Conservation (phyloP, 2,113 vertebrate species). For the Serinus canaria region DNA sequence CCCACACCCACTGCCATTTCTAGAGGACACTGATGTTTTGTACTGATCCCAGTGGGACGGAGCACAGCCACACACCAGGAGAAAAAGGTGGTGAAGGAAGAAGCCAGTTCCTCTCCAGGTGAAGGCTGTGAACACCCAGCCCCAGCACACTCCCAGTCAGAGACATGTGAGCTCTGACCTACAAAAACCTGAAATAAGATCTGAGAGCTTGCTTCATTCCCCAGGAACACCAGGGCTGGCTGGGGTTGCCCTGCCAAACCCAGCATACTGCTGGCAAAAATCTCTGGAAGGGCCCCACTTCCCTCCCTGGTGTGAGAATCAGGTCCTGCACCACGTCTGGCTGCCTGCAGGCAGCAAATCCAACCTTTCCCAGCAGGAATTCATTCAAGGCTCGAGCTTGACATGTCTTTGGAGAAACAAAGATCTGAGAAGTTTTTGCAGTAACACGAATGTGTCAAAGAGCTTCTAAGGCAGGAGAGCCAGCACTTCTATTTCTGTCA, state of each 20-base stretch:
- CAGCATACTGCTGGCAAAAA: background rate
- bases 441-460: background rate
- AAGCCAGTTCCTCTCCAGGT: background rate
- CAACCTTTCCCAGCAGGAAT: background rate
- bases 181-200: background rate
- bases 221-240: background rate
- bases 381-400: background rate
- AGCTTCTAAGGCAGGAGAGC: background rate
- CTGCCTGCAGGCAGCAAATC: background rate
- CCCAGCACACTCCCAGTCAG: background rate
- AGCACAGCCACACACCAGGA: background rate
- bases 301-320: background rate
- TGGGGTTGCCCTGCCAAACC: background rate
- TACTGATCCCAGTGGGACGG: background rate
- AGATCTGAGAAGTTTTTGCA: constrained; percentile 4
- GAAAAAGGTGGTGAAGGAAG: background rate
- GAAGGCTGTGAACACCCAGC: background rate
- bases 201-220: background rate
- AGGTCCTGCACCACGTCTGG: background rate
- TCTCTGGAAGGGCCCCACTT: background rate
- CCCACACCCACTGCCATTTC: background rate
- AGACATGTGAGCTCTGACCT: background rate
- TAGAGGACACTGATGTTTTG: background rate
- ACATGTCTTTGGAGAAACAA: background rate
- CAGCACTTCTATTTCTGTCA: background rate